A percentile compares a stretch with the other conserved stretches of the same genome.
These are phyloP conservation scores for Barnardius zonarius DNA, from an alignment of 2,113 vertebrate species.

Conservation along the genomic window DNA sequence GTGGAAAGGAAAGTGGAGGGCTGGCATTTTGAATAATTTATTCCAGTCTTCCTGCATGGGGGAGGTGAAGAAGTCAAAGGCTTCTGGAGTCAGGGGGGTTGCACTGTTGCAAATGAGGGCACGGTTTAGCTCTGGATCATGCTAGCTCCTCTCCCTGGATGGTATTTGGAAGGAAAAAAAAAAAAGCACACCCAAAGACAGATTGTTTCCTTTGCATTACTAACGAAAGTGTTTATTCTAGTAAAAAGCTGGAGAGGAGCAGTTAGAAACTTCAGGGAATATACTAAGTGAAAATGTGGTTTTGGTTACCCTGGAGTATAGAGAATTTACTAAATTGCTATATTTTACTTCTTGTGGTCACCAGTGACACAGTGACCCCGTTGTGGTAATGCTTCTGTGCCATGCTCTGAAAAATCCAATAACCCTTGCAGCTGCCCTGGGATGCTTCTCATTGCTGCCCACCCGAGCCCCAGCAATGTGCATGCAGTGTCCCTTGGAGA, in stretches of 20 bases:
- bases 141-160: slow-evolving; percentile 27
- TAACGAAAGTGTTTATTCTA: slow-evolving; percentile 38
- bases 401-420: not conserved
- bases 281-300: not conserved
- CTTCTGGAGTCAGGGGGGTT: slow-evolving; percentile 4
- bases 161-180: not conserved
- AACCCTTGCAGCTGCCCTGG: not conserved
- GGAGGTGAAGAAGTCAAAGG: not conserved
- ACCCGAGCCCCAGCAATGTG: not conserved
- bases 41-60: not conserved
- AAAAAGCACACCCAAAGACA: not conserved
- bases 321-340: not conserved
- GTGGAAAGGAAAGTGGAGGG: not conserved
- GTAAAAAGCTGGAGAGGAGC: not conserved
- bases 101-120: not conserved
- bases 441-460: not conserved
- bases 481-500: not conserved
- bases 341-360: slow-evolving; percentile 6
- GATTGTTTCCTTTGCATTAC: slow-evolving; percentile 42
- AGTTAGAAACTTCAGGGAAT: slow-evolving; percentile 43
- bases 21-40: slow-evolving; percentile 3
- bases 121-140: not conserved
- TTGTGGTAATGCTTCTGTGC: not conserved
- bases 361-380: not conserved
- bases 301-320: slow-evolving; percentile 11